Conservation (phyloP, 1,140 invertebrate species). For the Eumaeus atala region DNA sequence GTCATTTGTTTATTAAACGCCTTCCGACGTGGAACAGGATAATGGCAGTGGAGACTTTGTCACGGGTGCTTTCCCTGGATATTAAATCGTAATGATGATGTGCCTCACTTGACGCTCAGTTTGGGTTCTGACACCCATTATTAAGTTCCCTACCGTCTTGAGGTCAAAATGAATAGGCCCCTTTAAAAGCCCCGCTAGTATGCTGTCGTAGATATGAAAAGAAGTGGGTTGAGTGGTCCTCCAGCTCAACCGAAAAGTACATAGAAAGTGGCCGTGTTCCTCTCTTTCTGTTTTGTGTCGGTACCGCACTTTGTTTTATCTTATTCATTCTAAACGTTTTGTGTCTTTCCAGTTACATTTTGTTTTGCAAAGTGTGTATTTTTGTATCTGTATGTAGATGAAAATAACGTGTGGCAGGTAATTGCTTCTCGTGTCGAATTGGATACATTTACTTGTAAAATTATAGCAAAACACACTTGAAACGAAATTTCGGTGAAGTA, state of each 20-base stretch:
- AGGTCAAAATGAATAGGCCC: slow-evolving; percentile 68
- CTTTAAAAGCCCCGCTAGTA: slow-evolving; percentile 58
- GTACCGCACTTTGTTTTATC: slow-evolving; percentile 22
- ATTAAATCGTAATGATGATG: slow-evolving; percentile 72
- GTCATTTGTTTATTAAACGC: slow-evolving; percentile 73
- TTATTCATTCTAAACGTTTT: slow-evolving; percentile 3
- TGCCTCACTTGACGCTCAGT: slow-evolving; percentile 49
- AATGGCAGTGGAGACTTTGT: slow-evolving; percentile 66
- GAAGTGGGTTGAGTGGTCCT: slow-evolving; percentile 59
- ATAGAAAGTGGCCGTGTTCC: slow-evolving; percentile 37
- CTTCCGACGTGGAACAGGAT: slow-evolving; percentile 66
- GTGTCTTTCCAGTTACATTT: not conserved
- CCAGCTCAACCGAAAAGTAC: slow-evolving; percentile 41
- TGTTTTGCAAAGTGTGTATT: not conserved
- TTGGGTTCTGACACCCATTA: slow-evolving; percentile 51
- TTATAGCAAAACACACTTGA: no score
- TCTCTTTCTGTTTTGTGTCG: slow-evolving; percentile 24
- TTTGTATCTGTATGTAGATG: not conserved
- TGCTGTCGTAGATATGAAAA: slow-evolving; percentile 68
- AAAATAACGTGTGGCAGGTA: no score
- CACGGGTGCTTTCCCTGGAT: slow-evolving; percentile 62
- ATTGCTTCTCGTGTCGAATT: no score
- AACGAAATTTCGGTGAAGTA: no score
- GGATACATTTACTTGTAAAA: no score
- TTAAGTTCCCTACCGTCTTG: slow-evolving; percentile 64